Conservation (phyloP, 1,140 invertebrate species). For the Caenorhabditis tropicalis region DNA sequence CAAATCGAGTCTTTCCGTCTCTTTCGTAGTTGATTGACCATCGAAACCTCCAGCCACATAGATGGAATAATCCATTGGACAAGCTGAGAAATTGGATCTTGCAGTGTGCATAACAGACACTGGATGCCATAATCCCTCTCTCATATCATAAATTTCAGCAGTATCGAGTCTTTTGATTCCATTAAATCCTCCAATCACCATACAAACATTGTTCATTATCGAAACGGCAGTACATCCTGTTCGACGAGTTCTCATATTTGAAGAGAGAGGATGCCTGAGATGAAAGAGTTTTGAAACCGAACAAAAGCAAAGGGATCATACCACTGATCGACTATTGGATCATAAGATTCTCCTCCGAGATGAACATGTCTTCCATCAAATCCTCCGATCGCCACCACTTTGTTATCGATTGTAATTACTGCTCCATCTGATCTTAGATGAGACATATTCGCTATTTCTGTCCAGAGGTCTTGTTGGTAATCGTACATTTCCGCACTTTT, state of each 20-base stretch:
- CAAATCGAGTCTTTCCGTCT: constrained; percentile 15
- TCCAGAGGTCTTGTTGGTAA: background rate
- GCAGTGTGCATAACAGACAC: constrained; percentile 8
- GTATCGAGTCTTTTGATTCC: constrained; percentile 18
- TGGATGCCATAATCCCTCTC: constrained; percentile 46
- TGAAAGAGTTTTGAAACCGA: background rate
- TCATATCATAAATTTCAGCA: constrained; percentile 42
- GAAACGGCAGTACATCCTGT: constrained; percentile 20
- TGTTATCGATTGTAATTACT: background rate
- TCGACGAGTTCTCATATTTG: constrained; percentile 30
- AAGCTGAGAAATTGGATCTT: constrained; percentile 23
- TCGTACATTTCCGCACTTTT: constrained; percentile 12
- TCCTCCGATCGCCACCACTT: constrained; percentile 28
- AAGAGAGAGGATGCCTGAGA: background rate
- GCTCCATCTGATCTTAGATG: constrained; percentile 40
- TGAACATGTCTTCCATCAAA: constrained; percentile 43
- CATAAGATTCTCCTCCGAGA: constrained; percentile 20
- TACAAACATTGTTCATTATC: background rate
- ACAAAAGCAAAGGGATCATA: background rate
- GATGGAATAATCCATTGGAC: constrained; percentile 1
- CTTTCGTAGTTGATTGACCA: constrained; percentile 22
- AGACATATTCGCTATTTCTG: background rate
- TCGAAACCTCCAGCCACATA: constrained; percentile 48
- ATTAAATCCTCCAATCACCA: constrained; percentile 46
- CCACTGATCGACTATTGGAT: background rate